phyloP scores from a whole-genome alignment of 2,113 vertebrate genomes.

The Hiodon alosoides region DNA sequence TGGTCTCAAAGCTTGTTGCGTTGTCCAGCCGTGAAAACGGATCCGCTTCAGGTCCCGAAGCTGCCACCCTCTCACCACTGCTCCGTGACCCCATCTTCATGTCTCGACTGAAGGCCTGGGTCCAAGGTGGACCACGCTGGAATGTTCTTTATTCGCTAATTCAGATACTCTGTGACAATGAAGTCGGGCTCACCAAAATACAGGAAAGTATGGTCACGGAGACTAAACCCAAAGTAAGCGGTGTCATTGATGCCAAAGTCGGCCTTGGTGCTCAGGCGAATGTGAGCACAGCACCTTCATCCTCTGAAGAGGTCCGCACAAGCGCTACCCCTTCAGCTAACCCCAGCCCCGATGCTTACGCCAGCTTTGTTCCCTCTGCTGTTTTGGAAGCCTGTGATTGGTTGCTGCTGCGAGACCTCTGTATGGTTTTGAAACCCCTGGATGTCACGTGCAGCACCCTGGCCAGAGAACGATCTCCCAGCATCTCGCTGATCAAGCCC shows the following conservation, averaged over 20 bases:
- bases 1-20: conserved; percentile 37
- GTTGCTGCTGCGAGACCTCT: conserved; percentile 57
- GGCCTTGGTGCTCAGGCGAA: no score
- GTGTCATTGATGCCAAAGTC: not conserved
- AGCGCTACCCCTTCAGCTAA: no score
- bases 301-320: no score
- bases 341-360: not conserved
- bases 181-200: conserved; percentile 31
- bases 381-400: conserved; percentile 44
- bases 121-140: conserved; percentile 40
- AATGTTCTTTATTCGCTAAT: conserved; percentile 44
- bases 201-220: conserved; percentile 32
- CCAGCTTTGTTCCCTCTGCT: not conserved
- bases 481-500: conserved; percentile 62
- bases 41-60: not conserved
- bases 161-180: conserved; percentile 40
- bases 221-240: conserved; percentile 18
- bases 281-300: no score
- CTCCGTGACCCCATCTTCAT: not conserved
- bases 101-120: conserved; percentile 37
- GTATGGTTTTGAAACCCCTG: conserved; percentile 59
- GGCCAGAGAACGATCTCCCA: conserved; percentile 58
- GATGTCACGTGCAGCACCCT: conserved; percentile 64
- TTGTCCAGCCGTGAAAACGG: conserved; percentile 15
- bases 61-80: conserved; percentile 26